Evolutionary conservation across 2,888 invertebrate genomes (phyloP).

Genomic region (Conchocele bisecta): DNA sequence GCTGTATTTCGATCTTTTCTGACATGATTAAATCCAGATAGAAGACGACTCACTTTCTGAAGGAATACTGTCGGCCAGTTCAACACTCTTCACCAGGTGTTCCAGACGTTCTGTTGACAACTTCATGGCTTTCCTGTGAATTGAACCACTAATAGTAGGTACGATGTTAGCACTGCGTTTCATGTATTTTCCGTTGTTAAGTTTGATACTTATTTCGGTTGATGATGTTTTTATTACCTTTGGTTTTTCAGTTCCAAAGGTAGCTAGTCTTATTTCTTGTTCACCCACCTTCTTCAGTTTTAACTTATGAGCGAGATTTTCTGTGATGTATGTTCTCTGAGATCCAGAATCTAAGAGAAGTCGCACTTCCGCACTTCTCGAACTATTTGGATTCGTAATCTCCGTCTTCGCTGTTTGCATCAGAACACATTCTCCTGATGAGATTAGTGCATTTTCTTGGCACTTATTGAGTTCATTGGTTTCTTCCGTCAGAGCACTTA

Average conservation of each 20-base stretch:
- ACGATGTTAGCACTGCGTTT: slow-evolving; percentile 35
- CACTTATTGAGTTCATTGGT: not conserved
- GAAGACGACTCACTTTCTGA: slow-evolving; percentile 5
- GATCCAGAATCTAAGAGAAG: slow-evolving; percentile 43
- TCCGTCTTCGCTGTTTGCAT: slow-evolving; percentile 23
- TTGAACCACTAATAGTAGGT: slow-evolving; percentile 30
- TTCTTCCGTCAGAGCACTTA: slow-evolving; percentile 1
- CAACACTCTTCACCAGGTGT: not conserved
- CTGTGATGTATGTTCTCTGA: slow-evolving; percentile 40
- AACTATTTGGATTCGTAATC: not conserved
- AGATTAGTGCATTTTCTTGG: not conserved
- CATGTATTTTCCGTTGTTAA: slow-evolving; percentile 26
- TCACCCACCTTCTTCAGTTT: slow-evolving; percentile 5
- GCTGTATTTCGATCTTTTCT: slow-evolving; percentile 20
- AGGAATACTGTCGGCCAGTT: slow-evolving; percentile 13
- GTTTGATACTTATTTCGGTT: slow-evolving; percentile 20
- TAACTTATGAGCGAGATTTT: slow-evolving; percentile 22
- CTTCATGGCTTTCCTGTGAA: slow-evolving; percentile 1
- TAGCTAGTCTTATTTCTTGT: slow-evolving; percentile 31
- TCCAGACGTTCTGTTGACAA: not conserved
- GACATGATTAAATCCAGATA: slow-evolving; percentile 18
- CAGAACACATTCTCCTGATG: slow-evolving; percentile 10
- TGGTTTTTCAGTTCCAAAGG: slow-evolving; percentile 31
- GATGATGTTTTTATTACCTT: slow-evolving; percentile 28
- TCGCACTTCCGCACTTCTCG: not conserved